Conservation (phyloP, 2,797 vertebrate species). For the Coilia nasus region DNA sequence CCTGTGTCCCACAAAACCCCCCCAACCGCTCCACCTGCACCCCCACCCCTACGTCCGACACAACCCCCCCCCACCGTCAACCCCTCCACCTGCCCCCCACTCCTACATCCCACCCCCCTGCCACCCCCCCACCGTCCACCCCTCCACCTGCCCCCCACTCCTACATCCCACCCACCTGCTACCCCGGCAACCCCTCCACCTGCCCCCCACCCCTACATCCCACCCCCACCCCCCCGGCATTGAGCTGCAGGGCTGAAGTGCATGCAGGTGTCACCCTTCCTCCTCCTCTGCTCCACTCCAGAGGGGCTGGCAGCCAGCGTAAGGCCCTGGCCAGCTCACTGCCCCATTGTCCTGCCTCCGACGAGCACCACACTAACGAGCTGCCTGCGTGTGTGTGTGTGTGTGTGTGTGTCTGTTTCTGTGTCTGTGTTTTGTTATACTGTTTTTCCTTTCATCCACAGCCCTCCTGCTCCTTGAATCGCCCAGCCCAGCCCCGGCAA, state of each 20-base stretch:
- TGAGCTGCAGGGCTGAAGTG: constrained; percentile 70
- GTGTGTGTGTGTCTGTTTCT: neutral
- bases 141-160: constrained; percentile 8
- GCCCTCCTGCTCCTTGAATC: constrained; percentile 35
- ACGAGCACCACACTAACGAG: constrained; percentile 61
- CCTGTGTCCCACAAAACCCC: too few relatives aligned
- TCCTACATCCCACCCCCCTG: constrained; percentile 17
- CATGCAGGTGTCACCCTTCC: constrained; percentile 74
- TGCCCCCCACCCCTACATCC: constrained; percentile 35
- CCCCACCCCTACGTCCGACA: constrained; percentile 2
- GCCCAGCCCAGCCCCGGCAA: constrained; percentile 10
- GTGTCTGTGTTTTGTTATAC: constrained; percentile 1
- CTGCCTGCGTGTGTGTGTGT: constrained; percentile 32
- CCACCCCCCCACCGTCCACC: constrained; percentile 28
- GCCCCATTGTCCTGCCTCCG: constrained; percentile 68
- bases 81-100: constrained; percentile 32
- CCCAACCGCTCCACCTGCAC: constrained; percentile 33
- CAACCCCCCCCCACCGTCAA: neutral
- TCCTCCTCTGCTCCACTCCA: constrained; percentile 50
- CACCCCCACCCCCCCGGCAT: constrained; percentile 58
- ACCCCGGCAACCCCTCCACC: too few relatives aligned
- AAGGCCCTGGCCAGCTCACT: constrained; percentile 69
- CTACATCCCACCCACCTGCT: constrained; percentile 21
- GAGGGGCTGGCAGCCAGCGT: constrained; percentile 73
- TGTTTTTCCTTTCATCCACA: neutral